Evolutionary conservation across 2,113 vertebrate genomes (phyloP), one percentile per base, ranked within the genome.

Genomic region (Sebastes fasciatus): DNA sequence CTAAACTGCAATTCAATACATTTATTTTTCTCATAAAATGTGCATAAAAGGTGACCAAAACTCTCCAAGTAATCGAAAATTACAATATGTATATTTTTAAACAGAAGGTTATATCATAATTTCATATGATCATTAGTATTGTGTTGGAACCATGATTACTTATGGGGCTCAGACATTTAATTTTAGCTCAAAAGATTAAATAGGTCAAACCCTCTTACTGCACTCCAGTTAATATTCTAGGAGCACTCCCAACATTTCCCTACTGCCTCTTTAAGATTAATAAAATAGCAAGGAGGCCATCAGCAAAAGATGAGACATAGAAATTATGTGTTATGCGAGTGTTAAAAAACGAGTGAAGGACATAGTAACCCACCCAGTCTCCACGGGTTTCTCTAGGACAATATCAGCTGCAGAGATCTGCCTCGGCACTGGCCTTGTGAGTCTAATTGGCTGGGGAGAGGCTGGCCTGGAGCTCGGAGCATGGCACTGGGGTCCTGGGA

Each of bases 371-470:
- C 91, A 99, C 98, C 92, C 95, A 46, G 91, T 90, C 79, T 95
- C 95, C 68, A 95, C 87, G 52, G 95, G 96, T 52, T 88, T 95
- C 88, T 96, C 93, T 45, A 97, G 84, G 58, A 97, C 1, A 74
- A 97, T 95, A 75, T 95, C 95, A n/a, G 67, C 92, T 3, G 89
- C 86, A 8, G 90, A 62, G 5, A 93, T 90, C 78, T 83, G 91
- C 13, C 2, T 60, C 68, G 84, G 70, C 0, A 57, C 77, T 51
- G 85, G 84, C 83, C 79, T 96, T 57, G 96, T 97, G 88, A 98
- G 94, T 69, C 91, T 95, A 92, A 98, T 93, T 40, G 96, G 97
- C 86, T 92, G 94, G 82, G 97, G 97, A 90, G 95, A 94, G 42
- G 40, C 62, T 79, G 95, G 95, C 19, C 88, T 93, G 70, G 92